Base-by-base conservation (phyloP, 2,113 vertebrate species). In the Sinocyclocheilus anophthalmus region DNA sequence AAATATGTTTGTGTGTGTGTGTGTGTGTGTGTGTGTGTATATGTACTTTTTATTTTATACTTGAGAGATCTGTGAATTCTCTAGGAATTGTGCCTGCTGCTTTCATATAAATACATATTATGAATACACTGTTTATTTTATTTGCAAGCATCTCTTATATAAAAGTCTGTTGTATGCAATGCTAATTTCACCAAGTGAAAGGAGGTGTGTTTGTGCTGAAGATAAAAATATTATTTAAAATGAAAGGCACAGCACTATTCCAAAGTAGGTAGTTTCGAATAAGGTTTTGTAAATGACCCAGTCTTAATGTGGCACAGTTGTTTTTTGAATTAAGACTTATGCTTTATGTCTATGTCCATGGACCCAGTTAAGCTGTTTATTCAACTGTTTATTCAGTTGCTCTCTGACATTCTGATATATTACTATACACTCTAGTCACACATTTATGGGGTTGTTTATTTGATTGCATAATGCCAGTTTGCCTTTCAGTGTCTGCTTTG, bases 361-460 rank as follows among this genome's bases (percentile, higher is more conserved):
- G 22, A 75, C 72, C 72, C 42, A 37, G 50, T 63, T 24, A 16
- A 61, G 78, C 12, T 33, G 9, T 82, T 69, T 48, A 67, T 67
- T 48, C 80, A 67, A 4, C 12, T 53, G 14, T 69, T 69, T 67
- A 50, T 69, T 69, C 80, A 50, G 24, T 69, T 37, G 80, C 18
- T 26, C 39, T 65, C 59, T 20, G 78, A 45, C 59, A 81, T 45
- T 81, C n/a, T 81, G 59, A 65, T 81, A 26, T 26, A 65, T 81
- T 18, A 81, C 78, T 48, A 26, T 18, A 48, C 39, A 24, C 59
- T 81, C 78, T 12, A 48, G 59, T 63, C 37, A 81, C 4, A 5
- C 13, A 45, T 81, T 81, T 45, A 79, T 61, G 55, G 55, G 12
- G 20, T 61, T 61, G 77, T 79, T 79, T 79, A 65, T 48, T 81